Percentiles rank a stretch among this genome's conserved stretches.
phyloP scores from a whole-genome alignment of 2,888 invertebrate species.

The Danaus chrysippus region DNA sequence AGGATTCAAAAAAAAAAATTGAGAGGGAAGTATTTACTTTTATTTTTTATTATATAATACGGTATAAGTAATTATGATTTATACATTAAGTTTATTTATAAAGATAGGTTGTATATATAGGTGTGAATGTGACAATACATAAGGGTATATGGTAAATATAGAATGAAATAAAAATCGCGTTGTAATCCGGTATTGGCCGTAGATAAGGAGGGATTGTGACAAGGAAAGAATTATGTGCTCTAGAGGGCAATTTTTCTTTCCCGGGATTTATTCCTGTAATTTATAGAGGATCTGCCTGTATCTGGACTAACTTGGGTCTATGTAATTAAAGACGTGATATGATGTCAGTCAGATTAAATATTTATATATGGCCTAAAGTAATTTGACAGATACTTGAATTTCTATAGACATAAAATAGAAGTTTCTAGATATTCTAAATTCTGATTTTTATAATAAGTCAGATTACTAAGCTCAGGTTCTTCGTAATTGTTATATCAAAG shows the following conservation, averaged over 20 bases:
- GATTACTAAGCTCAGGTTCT: too few relatives aligned
- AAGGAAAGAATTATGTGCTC: conserved; percentile 80
- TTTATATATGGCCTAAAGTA: conserved; percentile 12
- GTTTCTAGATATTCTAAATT: too few relatives aligned
- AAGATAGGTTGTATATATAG: conserved; percentile 16
- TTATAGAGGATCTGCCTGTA: conserved; percentile 78
- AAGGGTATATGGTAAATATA: conserved; percentile 55
- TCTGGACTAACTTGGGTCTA: conserved; percentile 72
- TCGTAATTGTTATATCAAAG: too few relatives aligned
- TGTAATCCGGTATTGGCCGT: conserved; percentile 79
- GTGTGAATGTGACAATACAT: conserved; percentile 31
- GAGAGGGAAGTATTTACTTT: background rate
- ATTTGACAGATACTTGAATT: too few relatives aligned
- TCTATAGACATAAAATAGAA: too few relatives aligned
- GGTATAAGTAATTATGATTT: background rate
- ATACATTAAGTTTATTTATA: background rate
- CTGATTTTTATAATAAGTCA: too few relatives aligned
- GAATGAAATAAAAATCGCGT: conserved; percentile 77
- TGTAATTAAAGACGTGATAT: conserved; percentile 67
- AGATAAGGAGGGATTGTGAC: conserved; percentile 79
- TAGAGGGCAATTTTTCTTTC: conserved; percentile 79
- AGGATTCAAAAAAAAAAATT: background rate
- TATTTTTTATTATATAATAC: too few relatives aligned
- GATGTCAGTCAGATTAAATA: conserved; percentile 33
- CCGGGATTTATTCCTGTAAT: conserved; percentile 78